phyloP scores from a whole-genome alignment of 2,113 vertebrate genomes.

The Tragelaphus strepsiceros region DNA sequence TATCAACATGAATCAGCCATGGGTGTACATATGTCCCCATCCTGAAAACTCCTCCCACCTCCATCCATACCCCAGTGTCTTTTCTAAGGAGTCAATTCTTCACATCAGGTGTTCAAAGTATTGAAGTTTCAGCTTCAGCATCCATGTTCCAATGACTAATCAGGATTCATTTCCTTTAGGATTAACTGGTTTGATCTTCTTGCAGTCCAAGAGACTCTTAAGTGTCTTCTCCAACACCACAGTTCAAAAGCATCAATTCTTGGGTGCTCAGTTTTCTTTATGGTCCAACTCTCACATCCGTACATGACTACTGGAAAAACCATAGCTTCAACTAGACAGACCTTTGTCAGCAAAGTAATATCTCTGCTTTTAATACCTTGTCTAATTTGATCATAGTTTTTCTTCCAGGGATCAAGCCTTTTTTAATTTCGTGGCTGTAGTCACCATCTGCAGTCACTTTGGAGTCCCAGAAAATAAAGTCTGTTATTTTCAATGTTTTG shows the following conservation, averaged over 20 bases:
- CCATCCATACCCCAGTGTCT: rapidly evolving
- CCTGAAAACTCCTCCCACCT: neutral
- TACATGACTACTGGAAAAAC: neutral
- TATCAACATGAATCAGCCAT: neutral
- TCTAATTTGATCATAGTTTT: neutral
- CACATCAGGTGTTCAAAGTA: neutral
- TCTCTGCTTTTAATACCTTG: neutral
- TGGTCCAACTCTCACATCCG: neutral
- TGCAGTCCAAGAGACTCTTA: neutral
- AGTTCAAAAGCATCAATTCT: neutral
- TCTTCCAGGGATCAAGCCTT: neutral
- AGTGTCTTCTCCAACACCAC: neutral
- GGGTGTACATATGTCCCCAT: neutral
- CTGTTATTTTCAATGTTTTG: neutral
- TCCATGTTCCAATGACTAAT: neutral
- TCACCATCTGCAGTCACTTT: neutral
- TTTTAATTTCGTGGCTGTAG: neutral
- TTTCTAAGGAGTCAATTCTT: neutral
- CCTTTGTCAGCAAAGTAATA: neutral
- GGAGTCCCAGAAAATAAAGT: neutral
- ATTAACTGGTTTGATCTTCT: neutral
- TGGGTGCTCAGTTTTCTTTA: neutral
- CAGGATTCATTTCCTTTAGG: neutral
- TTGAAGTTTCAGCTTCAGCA: neutral
- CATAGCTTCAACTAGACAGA: neutral